phyloP scores from a whole-genome alignment of 2,888 invertebrate species.

The Caprella mutica region DNA sequence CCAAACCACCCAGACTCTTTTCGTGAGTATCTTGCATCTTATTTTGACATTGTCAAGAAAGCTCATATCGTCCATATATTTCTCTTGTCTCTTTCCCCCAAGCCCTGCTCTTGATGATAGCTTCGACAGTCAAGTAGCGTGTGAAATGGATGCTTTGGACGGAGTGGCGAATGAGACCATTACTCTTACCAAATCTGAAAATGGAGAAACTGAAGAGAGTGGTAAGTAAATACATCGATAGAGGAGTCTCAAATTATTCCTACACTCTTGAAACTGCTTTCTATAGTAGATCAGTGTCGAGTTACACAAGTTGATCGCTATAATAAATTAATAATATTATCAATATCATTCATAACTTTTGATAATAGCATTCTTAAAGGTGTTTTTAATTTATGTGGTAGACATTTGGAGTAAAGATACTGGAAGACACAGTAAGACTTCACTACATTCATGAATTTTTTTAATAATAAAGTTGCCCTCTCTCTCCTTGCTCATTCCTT shows the following conservation, averaged over 20 bases:
- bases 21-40: slow-evolving; percentile 31
- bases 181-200: slow-evolving; percentile 18
- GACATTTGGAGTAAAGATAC: no score
- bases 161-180: slow-evolving; percentile 37
- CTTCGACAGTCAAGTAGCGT: slow-evolving; percentile 53
- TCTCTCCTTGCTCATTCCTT: slow-evolving; percentile 24
- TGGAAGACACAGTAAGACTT: neutral
- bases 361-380: no score
- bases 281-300: no score
- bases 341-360: no score
- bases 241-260: no score
- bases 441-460: slow-evolving; percentile 9
- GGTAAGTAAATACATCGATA: no score
- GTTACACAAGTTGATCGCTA: no score
- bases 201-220: neutral
- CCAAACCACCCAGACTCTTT: slow-evolving; percentile 34
- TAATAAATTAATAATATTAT: no score
- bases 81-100: neutral
- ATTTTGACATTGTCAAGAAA: no score
- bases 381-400: no score
- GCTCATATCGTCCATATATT: no score
- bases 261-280: no score
- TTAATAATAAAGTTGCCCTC: slow-evolving; percentile 16
- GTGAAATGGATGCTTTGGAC: slow-evolving; percentile 51
- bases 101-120: slow-evolving; percentile 38